phyloP scores from a whole-genome alignment of 1,140 invertebrate genomes.

The Heliothis subflexa region DNA sequence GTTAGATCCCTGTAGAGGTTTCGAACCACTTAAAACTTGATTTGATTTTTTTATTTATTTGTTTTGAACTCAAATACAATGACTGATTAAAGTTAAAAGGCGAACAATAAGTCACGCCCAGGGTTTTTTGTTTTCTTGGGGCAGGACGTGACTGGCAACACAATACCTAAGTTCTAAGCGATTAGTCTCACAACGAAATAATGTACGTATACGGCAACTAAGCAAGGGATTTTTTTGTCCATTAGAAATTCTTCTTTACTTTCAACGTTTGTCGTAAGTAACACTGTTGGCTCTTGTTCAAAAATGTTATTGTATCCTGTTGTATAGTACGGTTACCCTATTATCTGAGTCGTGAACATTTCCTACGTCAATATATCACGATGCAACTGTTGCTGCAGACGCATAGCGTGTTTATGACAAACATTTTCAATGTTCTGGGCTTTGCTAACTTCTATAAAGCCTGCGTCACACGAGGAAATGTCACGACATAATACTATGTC shows the following conservation, averaged over 20 bases:
- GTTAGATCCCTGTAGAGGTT: not conserved
- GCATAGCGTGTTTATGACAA: not conserved
- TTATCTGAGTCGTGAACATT: not conserved
- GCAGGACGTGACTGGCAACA: too few relatives aligned
- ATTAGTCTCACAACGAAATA: too few relatives aligned
- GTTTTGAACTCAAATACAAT: not conserved
- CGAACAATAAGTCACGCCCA: not conserved
- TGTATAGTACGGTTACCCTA: not conserved
- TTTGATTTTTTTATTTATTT: constrained; percentile 19
- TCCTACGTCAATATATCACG: not conserved
- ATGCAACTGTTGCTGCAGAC: not conserved
- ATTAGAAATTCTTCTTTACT: too few relatives aligned
- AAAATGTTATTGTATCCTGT: not conserved
- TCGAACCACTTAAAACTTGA: not conserved
- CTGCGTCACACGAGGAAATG: constrained; percentile 20
- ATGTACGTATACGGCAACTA: too few relatives aligned
- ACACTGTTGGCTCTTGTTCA: not conserved
- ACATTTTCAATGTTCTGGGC: constrained; percentile 1
- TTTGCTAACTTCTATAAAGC: not conserved
- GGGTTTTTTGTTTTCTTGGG: not conserved
- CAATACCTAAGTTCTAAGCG: too few relatives aligned
- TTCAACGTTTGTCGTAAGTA: not conserved
- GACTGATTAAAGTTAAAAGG: constrained; percentile 10
- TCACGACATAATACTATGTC: not conserved
- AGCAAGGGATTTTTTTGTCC: too few relatives aligned